phyloP scores from a whole-genome alignment of 2,888 invertebrate species.

The Asteroscopus sphinx region DNA sequence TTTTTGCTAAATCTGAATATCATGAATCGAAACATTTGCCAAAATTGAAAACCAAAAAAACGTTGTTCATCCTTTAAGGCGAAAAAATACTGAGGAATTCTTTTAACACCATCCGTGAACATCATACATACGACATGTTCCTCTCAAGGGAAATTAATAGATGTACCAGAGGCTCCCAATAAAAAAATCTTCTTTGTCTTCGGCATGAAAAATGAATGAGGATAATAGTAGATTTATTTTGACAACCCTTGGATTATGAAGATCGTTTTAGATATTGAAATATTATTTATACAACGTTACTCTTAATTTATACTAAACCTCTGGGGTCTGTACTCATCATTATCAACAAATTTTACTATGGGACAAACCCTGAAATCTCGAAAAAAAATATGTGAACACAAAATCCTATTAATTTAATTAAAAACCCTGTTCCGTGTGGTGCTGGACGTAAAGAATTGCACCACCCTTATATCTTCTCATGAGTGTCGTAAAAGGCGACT shows the following conservation, averaged over 20 bases:
- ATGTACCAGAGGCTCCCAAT: constrained; percentile 53
- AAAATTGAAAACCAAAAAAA: constrained; percentile 17
- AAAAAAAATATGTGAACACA: no score
- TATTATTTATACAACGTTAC: no score
- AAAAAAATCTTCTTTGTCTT: constrained; percentile 52
- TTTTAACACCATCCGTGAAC: constrained; percentile 40
- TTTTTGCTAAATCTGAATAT: background rate
- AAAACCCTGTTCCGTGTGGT: no score
- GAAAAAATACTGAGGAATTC: constrained; percentile 34
- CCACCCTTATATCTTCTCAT: no score
- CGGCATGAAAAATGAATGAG: constrained; percentile 56
- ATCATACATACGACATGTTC: constrained; percentile 40
- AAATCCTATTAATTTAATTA: no score
- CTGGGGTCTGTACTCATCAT: no score
- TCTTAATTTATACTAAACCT: no score
- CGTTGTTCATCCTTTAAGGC: constrained; percentile 12
- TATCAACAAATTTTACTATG: no score
- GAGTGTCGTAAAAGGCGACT: no score
- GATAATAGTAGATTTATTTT: constrained; percentile 34
- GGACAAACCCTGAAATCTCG: no score
- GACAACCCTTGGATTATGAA: constrained; percentile 26
- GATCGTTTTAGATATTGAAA: constrained; percentile 9
- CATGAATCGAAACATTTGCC: background rate
- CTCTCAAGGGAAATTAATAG: constrained; percentile 67
- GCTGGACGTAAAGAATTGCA: no score